phyloP scores from a whole-genome alignment of 2,888 invertebrate species.

The Chrysina gloriosa region DNA sequence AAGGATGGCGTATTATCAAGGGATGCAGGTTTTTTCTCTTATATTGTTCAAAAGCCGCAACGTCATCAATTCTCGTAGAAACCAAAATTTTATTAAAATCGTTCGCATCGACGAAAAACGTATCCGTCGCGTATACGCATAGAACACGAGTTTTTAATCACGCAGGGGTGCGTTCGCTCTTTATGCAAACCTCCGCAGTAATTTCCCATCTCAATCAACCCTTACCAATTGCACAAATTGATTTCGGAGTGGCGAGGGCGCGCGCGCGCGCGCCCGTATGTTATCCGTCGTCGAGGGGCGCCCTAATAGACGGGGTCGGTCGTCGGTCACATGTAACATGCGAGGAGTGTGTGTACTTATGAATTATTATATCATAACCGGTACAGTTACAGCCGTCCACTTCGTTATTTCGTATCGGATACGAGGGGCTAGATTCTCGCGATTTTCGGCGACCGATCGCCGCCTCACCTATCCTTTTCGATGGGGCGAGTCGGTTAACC shows the following conservation, averaged over 20 bases:
- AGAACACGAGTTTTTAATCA: slow-evolving; percentile 49
- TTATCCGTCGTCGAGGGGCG: slow-evolving; percentile 49
- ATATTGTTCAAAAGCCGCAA: too few relatives aligned
- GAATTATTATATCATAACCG: slow-evolving; percentile 59
- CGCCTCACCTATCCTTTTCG: slow-evolving; percentile 14
- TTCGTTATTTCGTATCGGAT: slow-evolving; percentile 20
- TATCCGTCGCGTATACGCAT: too few relatives aligned
- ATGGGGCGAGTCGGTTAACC: slow-evolving; percentile 54
- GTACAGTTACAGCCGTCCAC: slow-evolving; percentile 44
- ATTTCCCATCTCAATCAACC: slow-evolving; percentile 53
- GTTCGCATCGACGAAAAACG: too few relatives aligned
- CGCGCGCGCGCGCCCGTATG: slow-evolving; percentile 47
- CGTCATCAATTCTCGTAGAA: too few relatives aligned
- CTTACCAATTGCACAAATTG: slow-evolving; percentile 62
- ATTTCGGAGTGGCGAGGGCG: slow-evolving; percentile 55
- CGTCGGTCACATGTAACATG: slow-evolving; percentile 45
- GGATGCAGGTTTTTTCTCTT: too few relatives aligned
- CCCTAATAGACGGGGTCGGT: slow-evolving; percentile 50
- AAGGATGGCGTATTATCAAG: too few relatives aligned
- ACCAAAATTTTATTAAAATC: too few relatives aligned
- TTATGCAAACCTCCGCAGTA: slow-evolving; percentile 49
- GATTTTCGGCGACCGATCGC: not conserved
- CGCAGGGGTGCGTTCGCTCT: slow-evolving; percentile 38
- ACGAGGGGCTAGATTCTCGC: not conserved
- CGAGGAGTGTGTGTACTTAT: slow-evolving; percentile 53